Evolutionary conservation across 2,888 invertebrate species (phyloP), one percentile per base, ranked within the genome.

Genomic region (Sepioteuthis lessoniana): DNA sequence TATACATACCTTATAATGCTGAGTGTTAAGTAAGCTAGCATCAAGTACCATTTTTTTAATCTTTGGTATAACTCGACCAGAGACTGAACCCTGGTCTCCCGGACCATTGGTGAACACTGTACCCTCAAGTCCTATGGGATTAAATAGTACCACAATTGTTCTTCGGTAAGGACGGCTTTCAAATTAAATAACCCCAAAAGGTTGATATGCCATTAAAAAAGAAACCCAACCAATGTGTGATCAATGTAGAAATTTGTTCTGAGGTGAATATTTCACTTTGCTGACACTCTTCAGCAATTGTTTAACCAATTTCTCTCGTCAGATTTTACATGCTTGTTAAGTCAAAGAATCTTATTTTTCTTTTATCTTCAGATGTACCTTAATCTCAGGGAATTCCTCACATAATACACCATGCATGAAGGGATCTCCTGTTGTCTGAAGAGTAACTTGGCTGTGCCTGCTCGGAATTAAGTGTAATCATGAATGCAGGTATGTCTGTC

Each of bases 401-500:
- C n/a, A 76, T 76, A n/a, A n/a, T 76, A n/a, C n/a, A 2, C 10
- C 76, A 76, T 76, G 76, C 76, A 76, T 76, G 76, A 76, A n/a
- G 76, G n/a, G 76, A 76, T 76, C 76, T 55, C 55, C 55, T 76
- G 76, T n/a, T 76, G 76, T 76, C 76, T 76, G 76, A 35, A 35
- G 76, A n/a, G 0, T 35, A 76, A 16, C n/a, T 76, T n/a, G 16
- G 76, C 16, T 76, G 76, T 76, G n/a, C n/a, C 76, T 76, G n/a
- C 19, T 13, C 3, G 13, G 76, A 76, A 76, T 76, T 76, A 76
- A 42, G 76, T 76, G 76, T n/a, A 76, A 76, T 76, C 76, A 76
- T 76, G 76, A 76, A n/a, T 76, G 76, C 76, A 76, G 76, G n/a
- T 76, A 76, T 76, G 76, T 76, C 76, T 76, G n/a, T 76, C n/a